Base-by-base conservation (phyloP, 30 jellyfish, hydroid and myxozoan species). In the Pseudorhiza aurosa region DNA sequence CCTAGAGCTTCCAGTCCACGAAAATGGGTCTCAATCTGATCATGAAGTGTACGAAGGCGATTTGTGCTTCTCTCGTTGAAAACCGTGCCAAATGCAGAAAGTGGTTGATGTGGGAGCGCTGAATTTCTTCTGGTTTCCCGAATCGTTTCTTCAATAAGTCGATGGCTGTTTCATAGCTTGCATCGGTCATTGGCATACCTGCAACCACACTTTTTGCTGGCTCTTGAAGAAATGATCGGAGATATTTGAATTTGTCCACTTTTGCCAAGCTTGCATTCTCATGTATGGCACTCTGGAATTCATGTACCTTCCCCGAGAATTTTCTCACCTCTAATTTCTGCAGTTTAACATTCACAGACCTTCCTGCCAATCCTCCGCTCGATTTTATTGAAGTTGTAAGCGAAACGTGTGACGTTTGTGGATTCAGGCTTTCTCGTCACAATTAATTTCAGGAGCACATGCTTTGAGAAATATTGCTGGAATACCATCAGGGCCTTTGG, bases 1-100 rank as follows among this genome's bases (percentile, higher is more conserved):
- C 75, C 82, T 11, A 40, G 62, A 28, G 83, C 90, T 75, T 78
- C 74, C 47, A 78, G 82, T 55, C 82, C 90, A 39, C 90, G 82
- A 51, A 29, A 78, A 36, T 65, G 82, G 12, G 67, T 49, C 82
- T 59, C 82, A 18, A 78, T 78, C 29, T 78, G 83, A 55, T 78
- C 90, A 62, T 60, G 90, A 11, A 78, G 67, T 19, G 53, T 62
- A 51, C 83, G 46, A 43, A 78, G 62, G 51, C 75, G 74, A 24
- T 32, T 30, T 15, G 51, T 45, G 58, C 37, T 50, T 45, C 44
- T 77, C 57, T 77, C 82, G 64, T 65, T 64, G 73, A 33, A 78
- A 18, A 78, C 90, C 11, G 75, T 42, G 51, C 74, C 18, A 78
- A 42, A 22, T 55, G 47, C 47, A 65, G 46, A 22, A 78, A 25